These are phyloP conservation scores for Abrostola tripartita DNA, from an alignment of 2,888 invertebrate genomes.

Conservation along the genomic window DNA sequence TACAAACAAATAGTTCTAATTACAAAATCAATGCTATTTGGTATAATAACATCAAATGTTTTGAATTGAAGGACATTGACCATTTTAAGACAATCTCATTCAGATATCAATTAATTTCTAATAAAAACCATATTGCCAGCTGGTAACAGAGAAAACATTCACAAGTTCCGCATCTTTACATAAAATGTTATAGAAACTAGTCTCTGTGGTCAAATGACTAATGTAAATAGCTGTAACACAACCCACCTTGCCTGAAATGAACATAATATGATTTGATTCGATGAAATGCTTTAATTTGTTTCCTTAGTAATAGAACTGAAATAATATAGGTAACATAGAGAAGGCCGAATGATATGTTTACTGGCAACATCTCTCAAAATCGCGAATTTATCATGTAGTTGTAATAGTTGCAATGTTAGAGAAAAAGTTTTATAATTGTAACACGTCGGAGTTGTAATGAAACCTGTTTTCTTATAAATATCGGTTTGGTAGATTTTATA, in stretches of 20 bases:
- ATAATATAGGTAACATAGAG: slow-evolving; percentile 74
- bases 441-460: slow-evolving; percentile 53
- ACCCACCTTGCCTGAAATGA: slow-evolving; percentile 59
- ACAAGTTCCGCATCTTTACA: slow-evolving; percentile 12
- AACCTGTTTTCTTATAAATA: slow-evolving; percentile 29
- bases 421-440: slow-evolving; percentile 45
- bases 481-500: slow-evolving; percentile 22
- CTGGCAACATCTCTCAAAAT: slow-evolving; percentile 84
- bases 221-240: slow-evolving; percentile 32
- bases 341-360: slow-evolving; percentile 87
- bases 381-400: slow-evolving; percentile 85
- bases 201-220: slow-evolving; percentile 5
- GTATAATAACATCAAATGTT: too few species aligned
- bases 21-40: too few species aligned
- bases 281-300: slow-evolving; percentile 54
- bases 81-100: too few species aligned
- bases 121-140: too few species aligned
- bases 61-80: too few species aligned
- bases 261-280: slow-evolving; percentile 40
- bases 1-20: not conserved
- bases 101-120: too few species aligned
- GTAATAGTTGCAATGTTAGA: slow-evolving; percentile 77
- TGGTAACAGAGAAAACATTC: too few species aligned
- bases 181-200: slow-evolving; percentile 17
- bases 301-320: slow-evolving; percentile 64